These are phyloP conservation scores for Tuberolachnus salignus DNA, from an alignment of 2,888 invertebrate genomes.

Conservation along the genomic window DNA sequence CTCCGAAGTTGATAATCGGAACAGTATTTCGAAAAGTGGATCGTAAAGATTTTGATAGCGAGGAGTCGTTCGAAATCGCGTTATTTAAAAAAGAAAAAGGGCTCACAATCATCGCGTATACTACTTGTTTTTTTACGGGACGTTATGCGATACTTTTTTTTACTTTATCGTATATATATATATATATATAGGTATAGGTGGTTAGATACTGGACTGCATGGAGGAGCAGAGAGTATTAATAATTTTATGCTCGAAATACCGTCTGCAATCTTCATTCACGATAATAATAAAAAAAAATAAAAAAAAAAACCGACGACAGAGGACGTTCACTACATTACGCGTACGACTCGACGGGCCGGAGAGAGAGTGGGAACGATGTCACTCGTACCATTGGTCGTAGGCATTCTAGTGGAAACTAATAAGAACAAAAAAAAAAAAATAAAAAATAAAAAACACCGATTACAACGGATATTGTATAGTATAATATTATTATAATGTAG, in stretches of 20 bases:
- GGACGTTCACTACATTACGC: background rate
- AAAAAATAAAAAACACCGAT: background rate
- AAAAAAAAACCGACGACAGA: background rate
- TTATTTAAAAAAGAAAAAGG: too few relatives aligned
- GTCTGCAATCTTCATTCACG: background rate
- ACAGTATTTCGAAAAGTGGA: too few relatives aligned
- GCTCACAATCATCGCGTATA: too few relatives aligned
- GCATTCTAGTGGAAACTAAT: constrained; percentile 36
- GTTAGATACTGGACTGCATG: background rate
- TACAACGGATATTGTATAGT: constrained; percentile 1
- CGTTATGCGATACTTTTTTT: background rate
- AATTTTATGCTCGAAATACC: background rate
- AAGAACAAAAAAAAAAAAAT: constrained; percentile 16
- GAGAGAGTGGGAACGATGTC: background rate
- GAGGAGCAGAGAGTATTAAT: background rate
- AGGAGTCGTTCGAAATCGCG: too few relatives aligned
- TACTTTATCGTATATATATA: background rate
- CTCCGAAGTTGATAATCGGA: too few relatives aligned
- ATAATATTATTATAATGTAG: background rate
- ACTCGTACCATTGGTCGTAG: background rate
- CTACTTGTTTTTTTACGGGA: too few relatives aligned
- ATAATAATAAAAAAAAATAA: background rate
- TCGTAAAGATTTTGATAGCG: too few relatives aligned
- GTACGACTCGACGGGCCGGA: background rate
- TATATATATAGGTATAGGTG: background rate